Percentiles rank a stretch among this genome's conserved stretches.
phyloP scores from a whole-genome alignment of 2,888 invertebrate species.

The Agrotis segetum region DNA sequence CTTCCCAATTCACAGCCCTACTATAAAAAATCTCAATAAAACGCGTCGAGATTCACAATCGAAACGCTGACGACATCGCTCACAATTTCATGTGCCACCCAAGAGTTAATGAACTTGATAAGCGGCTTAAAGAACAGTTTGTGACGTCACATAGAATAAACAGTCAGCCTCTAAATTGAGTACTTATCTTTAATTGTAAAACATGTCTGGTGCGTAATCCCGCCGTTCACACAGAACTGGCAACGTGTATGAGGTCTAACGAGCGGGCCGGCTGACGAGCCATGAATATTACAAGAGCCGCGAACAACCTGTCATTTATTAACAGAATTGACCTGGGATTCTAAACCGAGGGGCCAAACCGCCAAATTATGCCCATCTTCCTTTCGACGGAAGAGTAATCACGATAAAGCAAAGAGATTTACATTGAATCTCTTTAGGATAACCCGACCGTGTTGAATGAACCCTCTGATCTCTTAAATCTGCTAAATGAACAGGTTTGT shows the following conservation, averaged over 20 bases:
- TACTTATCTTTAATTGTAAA: slow-evolving; percentile 46
- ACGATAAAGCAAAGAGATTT: slow-evolving; percentile 67
- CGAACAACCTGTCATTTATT: slow-evolving; percentile 57
- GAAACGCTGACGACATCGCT: slow-evolving; percentile 35
- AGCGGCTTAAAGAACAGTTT: slow-evolving; percentile 44
- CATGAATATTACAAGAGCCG: slow-evolving; percentile 45
- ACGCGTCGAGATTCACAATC: slow-evolving; percentile 25
- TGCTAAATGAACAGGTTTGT: slow-evolving; percentile 67
- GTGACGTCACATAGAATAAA: slow-evolving; percentile 43
- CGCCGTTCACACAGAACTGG: slow-evolving; percentile 17
- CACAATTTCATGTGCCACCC: slow-evolving; percentile 22
- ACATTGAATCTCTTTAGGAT: slow-evolving; percentile 64
- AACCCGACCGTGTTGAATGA: slow-evolving; percentile 62
- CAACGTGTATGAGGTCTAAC: slow-evolving; percentile 45
- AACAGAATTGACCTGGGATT: slow-evolving; percentile 56
- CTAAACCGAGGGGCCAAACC: slow-evolving; percentile 54
- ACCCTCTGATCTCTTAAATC: slow-evolving; percentile 65
- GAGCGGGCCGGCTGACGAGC: slow-evolving; percentile 41
- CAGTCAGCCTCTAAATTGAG: slow-evolving; percentile 36
- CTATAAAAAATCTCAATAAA: slow-evolving; percentile 27
- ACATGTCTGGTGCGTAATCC: slow-evolving; percentile 38
- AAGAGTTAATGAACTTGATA: slow-evolving; percentile 54
- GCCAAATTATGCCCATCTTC: slow-evolving; percentile 53
- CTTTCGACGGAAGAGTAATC: slow-evolving; percentile 62
- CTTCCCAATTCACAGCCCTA: slow-evolving; percentile 1